phyloP scores from a whole-genome alignment of 2,888 invertebrate species.

The Drosophila robusta region DNA sequence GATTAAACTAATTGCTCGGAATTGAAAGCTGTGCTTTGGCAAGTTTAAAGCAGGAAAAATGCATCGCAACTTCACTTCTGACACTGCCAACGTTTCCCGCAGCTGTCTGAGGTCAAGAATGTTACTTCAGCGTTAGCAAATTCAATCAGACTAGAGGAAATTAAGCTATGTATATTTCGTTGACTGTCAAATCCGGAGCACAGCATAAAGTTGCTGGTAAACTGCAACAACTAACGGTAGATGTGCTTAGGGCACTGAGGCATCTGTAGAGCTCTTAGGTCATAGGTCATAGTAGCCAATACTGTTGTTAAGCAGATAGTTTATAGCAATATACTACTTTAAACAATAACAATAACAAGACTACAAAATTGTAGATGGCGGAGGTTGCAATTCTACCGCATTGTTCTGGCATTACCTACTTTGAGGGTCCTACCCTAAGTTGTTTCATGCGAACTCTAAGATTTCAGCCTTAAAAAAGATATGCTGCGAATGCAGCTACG shows the following conservation, averaged over 20 bases:
- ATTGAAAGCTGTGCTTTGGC: background rate
- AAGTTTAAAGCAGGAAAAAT: no score
- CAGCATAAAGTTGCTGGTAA: background rate
- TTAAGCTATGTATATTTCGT: conserved; percentile 1
- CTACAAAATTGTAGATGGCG: background rate
- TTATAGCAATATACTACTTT: no score
- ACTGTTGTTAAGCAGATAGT: no score
- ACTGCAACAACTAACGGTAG: background rate
- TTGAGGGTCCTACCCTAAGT: conserved; percentile 2
- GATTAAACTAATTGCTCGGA: background rate
- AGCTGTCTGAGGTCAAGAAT: no score
- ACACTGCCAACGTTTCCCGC: no score
- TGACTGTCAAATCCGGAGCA: conserved; percentile 2
- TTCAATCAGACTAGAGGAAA: conserved; percentile 27
- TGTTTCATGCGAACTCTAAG: conserved; percentile 28
- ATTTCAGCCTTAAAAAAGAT: conserved; percentile 1
- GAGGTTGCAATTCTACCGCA: background rate
- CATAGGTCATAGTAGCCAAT: no score
- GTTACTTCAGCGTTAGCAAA: background rate
- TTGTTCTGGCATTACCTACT: conserved; percentile 23
- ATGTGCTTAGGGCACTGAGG: no score
- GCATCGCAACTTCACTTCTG: no score
- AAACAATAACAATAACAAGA: no score
- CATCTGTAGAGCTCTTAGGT: no score
- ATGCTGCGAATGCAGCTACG: conserved; percentile 19